A percentile compares a stretch with the other conserved stretches of the same genome.
phyloP scores from a whole-genome alignment of 2,888 invertebrate genomes.

The Opisthograptis luteolata region DNA sequence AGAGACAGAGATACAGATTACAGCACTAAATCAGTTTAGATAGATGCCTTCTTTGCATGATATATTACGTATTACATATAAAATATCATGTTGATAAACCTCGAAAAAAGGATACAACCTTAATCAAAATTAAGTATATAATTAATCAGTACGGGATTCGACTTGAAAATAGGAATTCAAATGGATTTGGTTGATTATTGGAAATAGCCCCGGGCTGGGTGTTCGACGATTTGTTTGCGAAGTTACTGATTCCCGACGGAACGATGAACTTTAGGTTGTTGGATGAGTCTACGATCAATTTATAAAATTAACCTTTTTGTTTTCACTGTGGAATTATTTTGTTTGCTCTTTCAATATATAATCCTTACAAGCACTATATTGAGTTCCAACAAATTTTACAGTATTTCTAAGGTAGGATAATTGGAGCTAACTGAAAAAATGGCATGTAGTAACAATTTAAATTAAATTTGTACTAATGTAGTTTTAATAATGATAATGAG shows the following conservation, averaged over 20 bases:
- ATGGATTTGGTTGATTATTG: constrained; percentile 53
- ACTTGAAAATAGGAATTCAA: constrained; percentile 41
- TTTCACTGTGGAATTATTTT: constrained; percentile 2
- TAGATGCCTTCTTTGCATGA: too few relatives aligned
- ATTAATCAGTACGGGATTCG: constrained; percentile 42
- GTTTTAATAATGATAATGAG: too few relatives aligned
- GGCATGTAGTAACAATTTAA: too few relatives aligned
- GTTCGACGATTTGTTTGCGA: constrained; percentile 48
- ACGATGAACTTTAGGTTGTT: constrained; percentile 32
- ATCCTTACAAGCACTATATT: too few relatives aligned
- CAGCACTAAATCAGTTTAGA: too few relatives aligned
- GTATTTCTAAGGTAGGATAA: too few relatives aligned
- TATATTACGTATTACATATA: too few relatives aligned
- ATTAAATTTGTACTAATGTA: too few relatives aligned
- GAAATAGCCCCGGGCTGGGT: constrained; percentile 45
- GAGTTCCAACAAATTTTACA: too few relatives aligned
- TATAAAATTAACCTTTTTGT: constrained; percentile 27
- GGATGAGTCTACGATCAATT: constrained; percentile 24
- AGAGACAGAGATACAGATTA: too few relatives aligned
- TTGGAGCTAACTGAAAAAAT: too few relatives aligned
- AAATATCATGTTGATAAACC: neutral
- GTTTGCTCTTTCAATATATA: constrained; percentile 1
- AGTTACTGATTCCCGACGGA: constrained; percentile 48
- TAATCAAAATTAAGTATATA: constrained; percentile 41
- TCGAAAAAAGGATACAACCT: constrained; percentile 11